Evolutionary conservation across 2,113 vertebrate genomes (phyloP).

Genomic region (Ailurus styani): DNA sequence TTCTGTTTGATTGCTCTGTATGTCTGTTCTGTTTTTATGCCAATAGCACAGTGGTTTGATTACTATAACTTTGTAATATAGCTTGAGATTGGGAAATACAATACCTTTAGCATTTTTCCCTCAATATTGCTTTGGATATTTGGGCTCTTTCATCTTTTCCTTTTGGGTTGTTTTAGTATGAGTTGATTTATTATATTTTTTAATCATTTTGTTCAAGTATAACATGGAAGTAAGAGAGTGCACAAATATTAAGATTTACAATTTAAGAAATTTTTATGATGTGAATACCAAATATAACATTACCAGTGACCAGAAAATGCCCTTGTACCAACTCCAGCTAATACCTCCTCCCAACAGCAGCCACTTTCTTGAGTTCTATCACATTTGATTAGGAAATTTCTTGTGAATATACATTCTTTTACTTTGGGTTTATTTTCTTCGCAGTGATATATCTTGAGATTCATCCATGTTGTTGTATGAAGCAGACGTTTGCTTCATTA

Average conservation of each 20-base stretch:
- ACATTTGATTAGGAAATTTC: background rate
- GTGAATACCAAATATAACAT: background rate
- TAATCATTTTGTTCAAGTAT: background rate
- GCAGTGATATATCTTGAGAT: background rate
- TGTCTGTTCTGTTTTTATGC: background rate
- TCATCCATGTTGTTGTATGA: background rate
- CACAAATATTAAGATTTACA: background rate
- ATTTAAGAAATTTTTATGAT: background rate
- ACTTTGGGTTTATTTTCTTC: background rate
- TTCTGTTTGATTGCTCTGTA: background rate
- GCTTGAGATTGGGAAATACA: background rate
- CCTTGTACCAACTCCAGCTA: background rate
- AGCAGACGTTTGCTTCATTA: background rate
- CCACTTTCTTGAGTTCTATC: background rate
- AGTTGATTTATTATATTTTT: background rate
- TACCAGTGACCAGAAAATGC: background rate
- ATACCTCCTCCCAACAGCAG: background rate
- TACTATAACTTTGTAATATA: background rate
- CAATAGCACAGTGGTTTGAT: background rate
- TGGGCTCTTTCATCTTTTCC: background rate
- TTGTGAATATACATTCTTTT: background rate
- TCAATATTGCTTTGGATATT: background rate
- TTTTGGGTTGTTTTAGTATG: background rate
- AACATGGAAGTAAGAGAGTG: background rate
- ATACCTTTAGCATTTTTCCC: background rate